These are phyloP conservation scores for Ischnura elegans DNA, from an alignment of 2,888 invertebrate species.

Conservation along the genomic window DNA sequence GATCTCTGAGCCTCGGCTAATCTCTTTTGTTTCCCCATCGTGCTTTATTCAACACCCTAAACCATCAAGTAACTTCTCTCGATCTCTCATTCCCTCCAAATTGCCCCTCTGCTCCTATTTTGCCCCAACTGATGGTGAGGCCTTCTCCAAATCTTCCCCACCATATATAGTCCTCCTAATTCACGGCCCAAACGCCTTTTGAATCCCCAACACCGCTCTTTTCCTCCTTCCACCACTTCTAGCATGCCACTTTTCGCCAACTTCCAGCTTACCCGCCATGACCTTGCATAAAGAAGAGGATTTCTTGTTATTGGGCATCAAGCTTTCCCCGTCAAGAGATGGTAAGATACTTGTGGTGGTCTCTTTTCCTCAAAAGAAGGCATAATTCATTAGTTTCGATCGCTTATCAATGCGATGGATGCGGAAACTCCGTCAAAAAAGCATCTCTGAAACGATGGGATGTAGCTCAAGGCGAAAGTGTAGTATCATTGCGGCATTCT, in stretches of 20 bases:
- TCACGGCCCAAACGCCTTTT: not conserved
- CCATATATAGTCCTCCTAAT: not conserved
- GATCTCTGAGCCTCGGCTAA: not conserved
- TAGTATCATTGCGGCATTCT: no score
- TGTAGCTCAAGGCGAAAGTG: no score
- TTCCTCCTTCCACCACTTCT: not conserved
- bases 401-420: not conserved
- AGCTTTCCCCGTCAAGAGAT: not conserved
- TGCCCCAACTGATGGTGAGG: no score
- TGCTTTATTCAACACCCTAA: not conserved
- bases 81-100: not conserved
- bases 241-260: not conserved
- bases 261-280: not conserved
- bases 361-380: not conserved
- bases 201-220: not conserved
- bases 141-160: not conserved
- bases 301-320: not conserved
- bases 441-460: no score
- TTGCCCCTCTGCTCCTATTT: not conserved
- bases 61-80: not conserved
- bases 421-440: not conserved
- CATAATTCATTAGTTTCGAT: not conserved
- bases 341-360: not conserved
- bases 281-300: not conserved
- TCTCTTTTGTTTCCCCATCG: not conserved